Evolutionary conservation across 37 sponge, comb jelly and placozoan species (phyloP).

Genomic region (Ephydatia muelleri): DNA sequence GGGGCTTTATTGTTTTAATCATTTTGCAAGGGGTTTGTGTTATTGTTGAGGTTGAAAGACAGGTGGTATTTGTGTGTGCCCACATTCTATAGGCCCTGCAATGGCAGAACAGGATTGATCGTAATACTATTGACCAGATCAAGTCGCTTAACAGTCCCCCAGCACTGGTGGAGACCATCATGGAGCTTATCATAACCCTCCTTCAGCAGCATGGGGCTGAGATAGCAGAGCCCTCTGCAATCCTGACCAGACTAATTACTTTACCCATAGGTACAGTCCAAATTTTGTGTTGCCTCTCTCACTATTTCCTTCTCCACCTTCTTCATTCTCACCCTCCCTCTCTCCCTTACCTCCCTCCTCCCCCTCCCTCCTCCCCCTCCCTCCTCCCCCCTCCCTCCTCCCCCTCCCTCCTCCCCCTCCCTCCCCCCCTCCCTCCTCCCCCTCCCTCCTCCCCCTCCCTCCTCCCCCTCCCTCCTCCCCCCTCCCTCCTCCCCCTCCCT

Average conservation of each 20-base stretch:
- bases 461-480: background rate
- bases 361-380: background rate
- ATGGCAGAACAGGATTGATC: slow-evolving; percentile 72
- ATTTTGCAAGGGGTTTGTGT: background rate
- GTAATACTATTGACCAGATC: slow-evolving; percentile 81
- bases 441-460: background rate
- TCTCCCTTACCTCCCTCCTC: background rate
- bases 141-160: slow-evolving; percentile 79
- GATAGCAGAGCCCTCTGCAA: background rate
- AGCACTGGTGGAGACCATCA: slow-evolving; percentile 59
- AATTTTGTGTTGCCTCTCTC: background rate
- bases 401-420: background rate
- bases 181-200: slow-evolving; percentile 75
- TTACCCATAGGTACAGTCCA: background rate
- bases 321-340: background rate
- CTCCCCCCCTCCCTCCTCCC: background rate
- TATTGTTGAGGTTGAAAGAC: too few relatives aligned
- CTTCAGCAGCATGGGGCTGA: slow-evolving; percentile 32
- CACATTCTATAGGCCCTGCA: slow-evolving; percentile 17
- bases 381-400: slow-evolving; percentile 8
- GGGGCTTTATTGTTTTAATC: slow-evolving; percentile 1
- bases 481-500: too few relatives aligned
- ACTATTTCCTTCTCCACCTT: background rate
- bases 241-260: background rate
- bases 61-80: background rate